Evolutionary conservation across 2,797 vertebrate genomes (phyloP).

Genomic region (Coccyzus lansbergi): DNA sequence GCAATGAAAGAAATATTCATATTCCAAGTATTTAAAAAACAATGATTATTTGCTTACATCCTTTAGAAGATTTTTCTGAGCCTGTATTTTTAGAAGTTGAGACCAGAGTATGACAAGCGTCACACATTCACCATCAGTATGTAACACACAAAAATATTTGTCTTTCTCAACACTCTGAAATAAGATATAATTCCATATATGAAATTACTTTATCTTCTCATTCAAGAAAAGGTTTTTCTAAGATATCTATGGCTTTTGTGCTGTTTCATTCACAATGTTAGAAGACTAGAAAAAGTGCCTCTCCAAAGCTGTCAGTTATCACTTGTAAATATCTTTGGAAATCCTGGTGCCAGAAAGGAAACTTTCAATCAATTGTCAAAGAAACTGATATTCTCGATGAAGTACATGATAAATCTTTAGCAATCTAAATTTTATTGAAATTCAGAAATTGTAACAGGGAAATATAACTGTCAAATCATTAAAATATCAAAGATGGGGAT

Average conservation of each 20-base stretch:
- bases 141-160: background rate
- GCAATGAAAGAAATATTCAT: background rate
- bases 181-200: background rate
- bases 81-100: background rate
- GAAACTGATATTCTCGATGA: background rate
- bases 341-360: background rate
- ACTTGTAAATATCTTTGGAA: background rate
- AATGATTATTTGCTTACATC: background rate
- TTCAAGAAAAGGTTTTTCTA: background rate
- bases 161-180: background rate
- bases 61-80: background rate
- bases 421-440: background rate
- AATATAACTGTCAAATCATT: conserved; percentile 7
- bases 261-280: background rate
- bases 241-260: background rate
- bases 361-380: background rate
- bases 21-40: background rate
- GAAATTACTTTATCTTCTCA: background rate
- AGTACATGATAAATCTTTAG: background rate
- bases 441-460: background rate
- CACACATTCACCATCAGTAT: background rate
- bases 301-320: background rate
- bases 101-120: background rate
- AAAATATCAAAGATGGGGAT: background rate
- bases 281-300: background rate